Evolutionary conservation across 2,113 vertebrate genomes (phyloP).

Genomic region (Calypte anna): DNA sequence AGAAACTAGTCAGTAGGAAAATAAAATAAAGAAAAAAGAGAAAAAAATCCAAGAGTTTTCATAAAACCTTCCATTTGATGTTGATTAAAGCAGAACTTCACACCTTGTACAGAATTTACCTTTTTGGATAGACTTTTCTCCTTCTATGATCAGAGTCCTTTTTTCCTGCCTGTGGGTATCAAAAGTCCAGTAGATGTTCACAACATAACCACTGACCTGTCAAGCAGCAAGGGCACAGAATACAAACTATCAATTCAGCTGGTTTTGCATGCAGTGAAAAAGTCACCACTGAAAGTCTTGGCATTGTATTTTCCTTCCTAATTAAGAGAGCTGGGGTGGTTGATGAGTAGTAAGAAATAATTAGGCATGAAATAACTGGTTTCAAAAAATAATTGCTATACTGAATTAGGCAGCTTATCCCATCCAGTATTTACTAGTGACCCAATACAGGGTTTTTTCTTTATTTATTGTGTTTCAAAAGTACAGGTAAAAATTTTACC

Average conservation of each 20-base stretch:
- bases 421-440: not conserved
- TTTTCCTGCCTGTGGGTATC: conserved; percentile 91
- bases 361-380: not conserved
- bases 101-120: conserved; percentile 69
- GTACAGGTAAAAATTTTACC: conserved; percentile 60
- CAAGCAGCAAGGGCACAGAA: not conserved
- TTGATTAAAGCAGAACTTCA: not conserved
- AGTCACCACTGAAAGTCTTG: not conserved
- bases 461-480: not conserved
- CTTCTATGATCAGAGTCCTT: conserved; percentile 80
- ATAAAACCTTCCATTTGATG: not conserved
- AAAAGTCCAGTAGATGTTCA: conserved; percentile 92
- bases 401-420: not conserved
- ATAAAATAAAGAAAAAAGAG: too few relatives aligned
- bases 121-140: conserved; percentile 74
- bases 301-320: not conserved
- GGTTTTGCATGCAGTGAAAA: not conserved
- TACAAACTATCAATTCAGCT: not conserved
- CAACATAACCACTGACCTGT: conserved; percentile 87
- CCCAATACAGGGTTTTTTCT: not conserved
- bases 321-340: not conserved
- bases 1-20: not conserved
- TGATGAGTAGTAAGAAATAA: not conserved
- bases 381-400: not conserved
- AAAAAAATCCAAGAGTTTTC: not conserved